Evolutionary conservation across 2,888 invertebrate genomes (phyloP).

Genomic region (Pyrgus malvae): DNA sequence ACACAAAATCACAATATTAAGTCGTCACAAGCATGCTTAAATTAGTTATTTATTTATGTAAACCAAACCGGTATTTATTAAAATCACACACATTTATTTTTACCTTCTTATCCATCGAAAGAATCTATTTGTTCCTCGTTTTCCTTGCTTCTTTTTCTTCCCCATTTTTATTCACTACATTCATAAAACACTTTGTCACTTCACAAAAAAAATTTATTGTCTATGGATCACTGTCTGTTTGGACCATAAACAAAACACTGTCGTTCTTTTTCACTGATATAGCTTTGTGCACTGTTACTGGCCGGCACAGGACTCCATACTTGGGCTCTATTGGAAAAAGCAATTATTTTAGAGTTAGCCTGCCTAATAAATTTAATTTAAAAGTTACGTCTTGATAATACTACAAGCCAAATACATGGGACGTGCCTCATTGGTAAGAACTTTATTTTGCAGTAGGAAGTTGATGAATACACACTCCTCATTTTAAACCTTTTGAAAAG

Average conservation of each 20-base stretch:
- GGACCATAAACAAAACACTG: constrained; percentile 40
- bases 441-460: no score
- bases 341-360: background rate
- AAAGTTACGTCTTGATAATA: no score
- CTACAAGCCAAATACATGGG: no score
- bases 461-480: no score
- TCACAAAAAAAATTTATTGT: constrained; percentile 42
- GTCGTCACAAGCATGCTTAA: constrained; percentile 5
- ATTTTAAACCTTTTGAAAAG: no score
- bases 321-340: constrained; percentile 53
- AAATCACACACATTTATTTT: constrained; percentile 14
- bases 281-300: constrained; percentile 48
- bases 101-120: constrained; percentile 79
- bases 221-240: constrained; percentile 44
- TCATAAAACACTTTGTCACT: constrained; percentile 47
- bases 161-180: constrained; percentile 58
- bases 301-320: constrained; percentile 62
- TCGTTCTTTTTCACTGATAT: constrained; percentile 42
- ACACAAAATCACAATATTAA: background rate
- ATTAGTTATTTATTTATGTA: constrained; percentile 1
- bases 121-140: constrained; percentile 67
- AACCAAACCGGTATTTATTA: constrained; percentile 10
- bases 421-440: no score
- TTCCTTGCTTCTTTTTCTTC: constrained; percentile 72
- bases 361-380: background rate